Percentiles rank a stretch among this genome's conserved stretches.
Evolutionary conservation across 2,888 invertebrate genomes (phyloP).

Genomic region (Elysia crispata): DNA sequence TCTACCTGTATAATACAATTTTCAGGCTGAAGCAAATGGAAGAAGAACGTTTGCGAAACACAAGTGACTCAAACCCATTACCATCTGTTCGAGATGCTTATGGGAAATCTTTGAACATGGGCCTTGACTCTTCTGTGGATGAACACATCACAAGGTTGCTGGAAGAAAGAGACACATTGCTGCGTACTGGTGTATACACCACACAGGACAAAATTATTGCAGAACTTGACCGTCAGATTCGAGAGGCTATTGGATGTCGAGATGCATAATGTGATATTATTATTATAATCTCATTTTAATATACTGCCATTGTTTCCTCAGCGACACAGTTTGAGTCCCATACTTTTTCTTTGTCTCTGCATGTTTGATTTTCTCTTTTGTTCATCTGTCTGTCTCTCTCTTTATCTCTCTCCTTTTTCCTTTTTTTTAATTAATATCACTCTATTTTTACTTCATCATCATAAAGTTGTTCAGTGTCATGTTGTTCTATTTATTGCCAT

Average conservation of each 20-base stretch:
- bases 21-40: constrained; percentile 70
- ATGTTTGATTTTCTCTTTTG: no score
- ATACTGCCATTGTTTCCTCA: not conserved
- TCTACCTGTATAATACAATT: not conserved
- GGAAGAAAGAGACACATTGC: constrained; percentile 77
- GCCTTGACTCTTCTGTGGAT: constrained; percentile 62
- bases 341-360: not conserved
- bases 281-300: no score
- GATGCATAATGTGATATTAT: no score
- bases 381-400: no score
- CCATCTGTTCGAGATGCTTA: constrained; percentile 47
- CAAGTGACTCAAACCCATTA: constrained; percentile 57
- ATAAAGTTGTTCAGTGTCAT: no score
- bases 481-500: no score
- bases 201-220: constrained; percentile 77
- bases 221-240: constrained; percentile 77
- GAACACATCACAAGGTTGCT: constrained; percentile 75
- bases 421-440: no score
- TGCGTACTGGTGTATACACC: constrained; percentile 77
- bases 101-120: constrained; percentile 55
- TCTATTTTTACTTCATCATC: no score
- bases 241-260: constrained; percentile 68
- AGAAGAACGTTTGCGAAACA: constrained; percentile 62
- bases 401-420: no score
- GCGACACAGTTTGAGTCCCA: not conserved